Base-by-base conservation (phyloP, 2,113 vertebrate species). In the Anoplopoma fimbria region DNA sequence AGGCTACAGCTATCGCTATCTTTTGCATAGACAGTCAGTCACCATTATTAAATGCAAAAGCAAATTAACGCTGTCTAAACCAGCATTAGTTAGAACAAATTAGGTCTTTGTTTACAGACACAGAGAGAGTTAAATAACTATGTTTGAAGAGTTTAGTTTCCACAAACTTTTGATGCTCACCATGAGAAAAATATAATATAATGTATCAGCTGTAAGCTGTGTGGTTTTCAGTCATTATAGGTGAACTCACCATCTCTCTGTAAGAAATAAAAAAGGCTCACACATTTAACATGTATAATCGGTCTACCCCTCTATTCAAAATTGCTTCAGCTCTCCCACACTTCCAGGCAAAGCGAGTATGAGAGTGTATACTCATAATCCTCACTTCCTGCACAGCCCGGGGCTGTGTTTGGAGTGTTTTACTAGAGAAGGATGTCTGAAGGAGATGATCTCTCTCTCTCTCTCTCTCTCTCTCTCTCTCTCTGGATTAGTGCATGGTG, bases 391-490 rank as follows among this genome's bases (percentile, higher is more conserved):
- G 61, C 74, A 86, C 77, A 74, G 89, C 86, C 75, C 75, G 68
- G 19, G 93, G 86, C 42, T 78, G 89, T 76, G 82, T 91, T 92
- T 40, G 87, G 82, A 93, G 83, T 86, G 87, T 92, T 95, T 87
- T 70, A 86, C 85, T 77, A 84, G 29, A 79, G 53, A 57, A 51
- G 84, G 87, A 82, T 84, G 83, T 91, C 90, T 92, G 88, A 89
- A 93, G 69, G 65, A 83, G 87, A 91, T 81, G 67, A 82, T 69
- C 40, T 9, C 36, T 69, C 64, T 69, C 60, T 69, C 36, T 68
- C 67, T 69, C 65, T 64, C 31, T 63, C 69, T 70, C 68, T 70
- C 72, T 83, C 79, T 70, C n/a, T 17, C 33, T 79, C 77, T 69
- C 83, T 79, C 76, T 80, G 84, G 87, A 90, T 92, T 91, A 92